Evolutionary conservation across 1,140 invertebrate species (phyloP).

Genomic region (Polypedilum pembai): DNA sequence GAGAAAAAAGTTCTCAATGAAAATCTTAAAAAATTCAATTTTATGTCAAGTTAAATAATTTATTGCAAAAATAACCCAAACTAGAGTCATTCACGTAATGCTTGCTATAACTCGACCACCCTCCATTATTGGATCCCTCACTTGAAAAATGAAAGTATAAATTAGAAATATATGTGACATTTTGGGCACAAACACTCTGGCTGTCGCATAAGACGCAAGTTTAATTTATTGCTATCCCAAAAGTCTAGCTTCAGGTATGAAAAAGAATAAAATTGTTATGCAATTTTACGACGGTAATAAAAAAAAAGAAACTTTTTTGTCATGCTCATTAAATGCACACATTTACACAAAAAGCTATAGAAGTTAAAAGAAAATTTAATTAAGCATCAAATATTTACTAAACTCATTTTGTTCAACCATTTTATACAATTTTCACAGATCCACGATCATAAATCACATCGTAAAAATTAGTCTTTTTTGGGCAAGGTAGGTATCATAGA

Average conservation of each 20-base stretch:
- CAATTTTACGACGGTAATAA: constrained; percentile 25
- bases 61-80: neutral
- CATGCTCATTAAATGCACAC: neutral
- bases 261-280: constrained; percentile 21
- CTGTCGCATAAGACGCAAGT: neutral
- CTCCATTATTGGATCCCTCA: neutral
- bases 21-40: too few species aligned
- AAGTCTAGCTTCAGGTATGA: neutral
- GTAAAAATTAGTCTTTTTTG: constrained; percentile 13
- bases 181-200: constrained; percentile 1
- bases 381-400: neutral
- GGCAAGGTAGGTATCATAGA: neutral
- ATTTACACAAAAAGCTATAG: too few species aligned
- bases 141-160: neutral
- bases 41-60: neutral
- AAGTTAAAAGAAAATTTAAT: neutral
- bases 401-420: neutral
- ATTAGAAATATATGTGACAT: constrained; percentile 23
- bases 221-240: constrained; percentile 16
- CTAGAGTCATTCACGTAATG: constrained; percentile 8
- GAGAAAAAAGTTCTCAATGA: too few species aligned
- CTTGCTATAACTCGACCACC: neutral
- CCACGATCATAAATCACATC: constrained; percentile 6
- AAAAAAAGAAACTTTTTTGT: neutral
- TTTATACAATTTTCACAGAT: constrained; percentile 10